Conservation (phyloP, 1,140 invertebrate genomes). For the Drosophila ambigua region DNA sequence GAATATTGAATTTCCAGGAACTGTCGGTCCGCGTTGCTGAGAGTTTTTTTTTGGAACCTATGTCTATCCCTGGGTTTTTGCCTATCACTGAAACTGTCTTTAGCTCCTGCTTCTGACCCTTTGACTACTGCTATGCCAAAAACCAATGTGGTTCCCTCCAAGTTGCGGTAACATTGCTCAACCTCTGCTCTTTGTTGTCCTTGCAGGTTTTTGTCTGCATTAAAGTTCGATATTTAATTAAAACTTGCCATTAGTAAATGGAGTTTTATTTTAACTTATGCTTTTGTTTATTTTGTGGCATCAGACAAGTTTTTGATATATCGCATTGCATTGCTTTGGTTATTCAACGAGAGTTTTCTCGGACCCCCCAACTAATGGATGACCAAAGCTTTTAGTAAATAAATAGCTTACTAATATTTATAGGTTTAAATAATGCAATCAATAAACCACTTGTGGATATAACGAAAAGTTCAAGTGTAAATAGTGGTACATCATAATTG, state of each 20-base stretch:
- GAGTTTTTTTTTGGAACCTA: too few relatives aligned
- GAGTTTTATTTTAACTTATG: background rate
- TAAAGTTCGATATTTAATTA: slow-evolving; percentile 73
- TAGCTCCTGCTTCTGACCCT: slow-evolving; percentile 1
- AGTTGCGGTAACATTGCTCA: slow-evolving; percentile 22
- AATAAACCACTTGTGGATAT: too few relatives aligned
- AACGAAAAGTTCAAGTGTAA: too few relatives aligned
- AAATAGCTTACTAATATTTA: too few relatives aligned
- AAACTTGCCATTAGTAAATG: slow-evolving; percentile 65
- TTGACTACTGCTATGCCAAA: slow-evolving; percentile 39
- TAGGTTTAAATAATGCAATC: too few relatives aligned
- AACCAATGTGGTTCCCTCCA: slow-evolving; percentile 46
- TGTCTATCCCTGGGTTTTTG: too few relatives aligned
- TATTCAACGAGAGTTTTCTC: slow-evolving; percentile 4
- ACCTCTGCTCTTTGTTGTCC: background rate
- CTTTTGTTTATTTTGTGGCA: background rate
- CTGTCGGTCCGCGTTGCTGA: too few relatives aligned
- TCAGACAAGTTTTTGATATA: slow-evolving; percentile 42
- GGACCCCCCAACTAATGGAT: background rate
- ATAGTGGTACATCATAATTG: too few relatives aligned
- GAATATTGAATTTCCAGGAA: slow-evolving; percentile 26
- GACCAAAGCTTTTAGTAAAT: background rate
- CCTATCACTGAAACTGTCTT: background rate
- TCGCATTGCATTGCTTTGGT: background rate
- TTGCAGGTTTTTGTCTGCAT: slow-evolving; percentile 15